These are phyloP conservation scores for Hemicentrotus pulcherrimus DNA, from an alignment of 35 echinoderm and acorn worm species.

Conservation along the genomic window DNA sequence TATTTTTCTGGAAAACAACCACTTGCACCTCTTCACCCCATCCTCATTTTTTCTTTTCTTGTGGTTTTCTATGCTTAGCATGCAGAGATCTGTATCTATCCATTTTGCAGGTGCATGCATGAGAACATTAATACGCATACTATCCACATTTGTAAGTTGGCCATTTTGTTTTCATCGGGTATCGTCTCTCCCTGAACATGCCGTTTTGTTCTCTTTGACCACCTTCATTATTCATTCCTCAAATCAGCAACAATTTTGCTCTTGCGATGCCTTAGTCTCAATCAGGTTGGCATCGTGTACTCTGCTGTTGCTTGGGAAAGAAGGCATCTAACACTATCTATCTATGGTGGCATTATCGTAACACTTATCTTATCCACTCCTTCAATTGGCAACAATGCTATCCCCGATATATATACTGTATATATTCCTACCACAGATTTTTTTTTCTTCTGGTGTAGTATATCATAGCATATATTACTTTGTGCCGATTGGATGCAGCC, in stretches of 20 bases:
- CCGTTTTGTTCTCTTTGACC: background rate
- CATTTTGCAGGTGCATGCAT: conserved; percentile 18
- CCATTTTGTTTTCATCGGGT: background rate
- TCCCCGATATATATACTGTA: background rate
- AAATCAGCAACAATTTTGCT: conserved; percentile 31
- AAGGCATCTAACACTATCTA: conserved; percentile 1
- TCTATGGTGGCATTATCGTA: background rate
- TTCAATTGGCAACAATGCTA: background rate
- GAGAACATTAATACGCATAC: conserved; percentile 4
- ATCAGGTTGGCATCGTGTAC: background rate
- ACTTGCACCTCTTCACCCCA: conserved; percentile 7
- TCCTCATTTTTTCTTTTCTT: conserved; percentile 5
- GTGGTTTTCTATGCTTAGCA: background rate
- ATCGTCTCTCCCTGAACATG: background rate
- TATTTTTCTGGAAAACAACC: conserved; percentile 8
- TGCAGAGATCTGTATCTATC: background rate
- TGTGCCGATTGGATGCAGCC: background rate
- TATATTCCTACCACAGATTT: background rate
- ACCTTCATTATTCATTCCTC: conserved; percentile 31
- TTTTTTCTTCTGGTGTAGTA: background rate
- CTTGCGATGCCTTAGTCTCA: background rate
- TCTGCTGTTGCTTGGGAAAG: background rate
- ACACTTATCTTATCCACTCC: background rate
- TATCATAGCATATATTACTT: background rate
- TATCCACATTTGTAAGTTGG: background rate